phyloP scores from a whole-genome alignment of 2,113 vertebrate genomes.

The Pleuronectes platessa region DNA sequence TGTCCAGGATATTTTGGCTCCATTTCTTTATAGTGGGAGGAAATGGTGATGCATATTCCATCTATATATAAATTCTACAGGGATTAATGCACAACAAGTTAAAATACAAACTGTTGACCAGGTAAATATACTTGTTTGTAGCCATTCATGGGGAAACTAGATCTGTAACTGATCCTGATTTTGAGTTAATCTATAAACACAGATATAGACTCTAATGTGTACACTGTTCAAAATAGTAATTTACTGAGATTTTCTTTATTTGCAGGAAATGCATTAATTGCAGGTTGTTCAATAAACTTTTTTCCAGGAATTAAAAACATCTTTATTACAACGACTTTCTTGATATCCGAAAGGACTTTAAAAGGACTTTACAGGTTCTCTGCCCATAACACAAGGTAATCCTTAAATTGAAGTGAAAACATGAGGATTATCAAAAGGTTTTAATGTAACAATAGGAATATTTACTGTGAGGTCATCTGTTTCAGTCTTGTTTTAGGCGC shows the following conservation, averaged over 20 bases:
- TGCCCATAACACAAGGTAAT: conserved; percentile 38
- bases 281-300: background rate
- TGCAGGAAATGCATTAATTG: conserved; percentile 13
- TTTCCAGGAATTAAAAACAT: background rate
- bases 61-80: too few relatives aligned
- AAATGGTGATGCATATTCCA: too few relatives aligned
- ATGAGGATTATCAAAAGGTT: conserved; percentile 12
- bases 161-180: too few relatives aligned
- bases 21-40: too few relatives aligned
- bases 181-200: too few relatives aligned
- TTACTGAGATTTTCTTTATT: background rate
- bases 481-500: background rate
- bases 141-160: too few relatives aligned
- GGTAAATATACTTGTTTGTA: too few relatives aligned
- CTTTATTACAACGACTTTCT: background rate
- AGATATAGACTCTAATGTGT: too few relatives aligned
- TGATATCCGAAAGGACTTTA: conserved; percentile 9
- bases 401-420: conserved; percentile 43
- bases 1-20: too few relatives aligned
- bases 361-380: conserved; percentile 35
- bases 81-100: background rate
- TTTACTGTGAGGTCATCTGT: background rate
- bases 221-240: too few relatives aligned
- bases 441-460: background rate
- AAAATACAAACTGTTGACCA: too few relatives aligned